Base-by-base conservation (phyloP, 2,113 vertebrate genomes). In the Macrotus californicus region DNA sequence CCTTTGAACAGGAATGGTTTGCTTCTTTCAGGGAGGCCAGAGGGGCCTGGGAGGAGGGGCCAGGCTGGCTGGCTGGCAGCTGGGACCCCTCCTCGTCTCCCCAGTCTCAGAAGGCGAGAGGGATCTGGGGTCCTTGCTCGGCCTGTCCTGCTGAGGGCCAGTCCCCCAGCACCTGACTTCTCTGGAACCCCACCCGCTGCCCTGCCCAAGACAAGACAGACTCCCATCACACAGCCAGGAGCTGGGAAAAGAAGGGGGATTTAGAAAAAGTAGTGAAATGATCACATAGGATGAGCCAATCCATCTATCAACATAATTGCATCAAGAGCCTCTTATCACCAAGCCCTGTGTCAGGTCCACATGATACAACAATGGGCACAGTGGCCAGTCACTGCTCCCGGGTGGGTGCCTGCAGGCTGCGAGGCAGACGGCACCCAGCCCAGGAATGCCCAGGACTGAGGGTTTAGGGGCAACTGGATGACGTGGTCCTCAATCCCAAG, bases 341-440 rank as follows among this genome's bases (percentile, higher is more conserved):
- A 2, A 24, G 52, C 14, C 46, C 69, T 24, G 92, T n/a, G 69
- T 67, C 4, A 36, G n/a, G 21, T 1, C 83, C 26, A 3, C 22
- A 31, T 12, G 54, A 15, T 10, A 9, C 13, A n/a, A 29, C 0
- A 0, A 7, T 4, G 59, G 48, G 16, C 64, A 39, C 3, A 6
- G 50, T 0, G 15, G 2, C 5, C 1, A 0, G 39, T 18, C 48
- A 15, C 31, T 0, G 24, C 75, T 80, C 54, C 18, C 54, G 1
- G 43, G 19, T 34, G 1, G 43, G 19, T 34, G 43, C n/a, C 54
- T 39, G 41, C 26, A 1, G 29, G 24, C 54, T 41, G 43, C 29
- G 7, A 29, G 54, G 64, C 5, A 29, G 21, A 24, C 0, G 16
- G 75, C 66, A 7, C 52, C 64, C n/a, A 15, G 36, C 3, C 26